These are phyloP conservation scores for Rhopalosiphum nymphaeae DNA, from an alignment of 2,888 invertebrate species.

Conservation along the genomic window DNA sequence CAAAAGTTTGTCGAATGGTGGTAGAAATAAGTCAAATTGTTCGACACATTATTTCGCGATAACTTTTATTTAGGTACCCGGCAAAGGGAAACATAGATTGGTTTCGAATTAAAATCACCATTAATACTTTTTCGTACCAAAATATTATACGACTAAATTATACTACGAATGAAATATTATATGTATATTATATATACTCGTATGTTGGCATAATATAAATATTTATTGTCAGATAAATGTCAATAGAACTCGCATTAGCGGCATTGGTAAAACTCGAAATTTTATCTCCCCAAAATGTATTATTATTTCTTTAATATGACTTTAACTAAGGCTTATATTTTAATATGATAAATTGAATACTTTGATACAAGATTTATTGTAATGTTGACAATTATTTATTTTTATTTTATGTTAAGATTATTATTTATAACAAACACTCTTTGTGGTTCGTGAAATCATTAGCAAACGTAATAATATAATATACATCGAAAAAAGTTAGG, in stretches of 20 bases:
- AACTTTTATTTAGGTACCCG: neutral
- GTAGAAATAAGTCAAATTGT: neutral
- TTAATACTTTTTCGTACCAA: neutral
- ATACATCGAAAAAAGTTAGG: neutral
- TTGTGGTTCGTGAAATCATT: neutral
- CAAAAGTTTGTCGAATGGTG: neutral
- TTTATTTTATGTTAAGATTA: neutral
- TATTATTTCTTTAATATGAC: neutral
- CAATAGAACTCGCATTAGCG: neutral
- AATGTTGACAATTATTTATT: neutral
- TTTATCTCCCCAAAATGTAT: conserved; percentile 21
- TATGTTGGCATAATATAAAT: neutral
- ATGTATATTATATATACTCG: neutral
- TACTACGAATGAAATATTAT: neutral
- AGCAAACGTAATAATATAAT: neutral
- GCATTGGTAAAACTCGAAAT: neutral
- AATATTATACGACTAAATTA: neutral
- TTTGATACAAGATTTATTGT: neutral
- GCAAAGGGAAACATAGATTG: neutral
- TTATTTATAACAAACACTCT: neutral
- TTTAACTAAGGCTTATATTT: neutral
- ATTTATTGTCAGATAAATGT: conserved; percentile 34
- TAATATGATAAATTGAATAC: neutral
- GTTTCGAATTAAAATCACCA: neutral
- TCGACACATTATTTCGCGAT: neutral